These are phyloP conservation scores for Crenichthys baileyi DNA, from an alignment of 2,797 vertebrate species.

Conservation along the genomic window DNA sequence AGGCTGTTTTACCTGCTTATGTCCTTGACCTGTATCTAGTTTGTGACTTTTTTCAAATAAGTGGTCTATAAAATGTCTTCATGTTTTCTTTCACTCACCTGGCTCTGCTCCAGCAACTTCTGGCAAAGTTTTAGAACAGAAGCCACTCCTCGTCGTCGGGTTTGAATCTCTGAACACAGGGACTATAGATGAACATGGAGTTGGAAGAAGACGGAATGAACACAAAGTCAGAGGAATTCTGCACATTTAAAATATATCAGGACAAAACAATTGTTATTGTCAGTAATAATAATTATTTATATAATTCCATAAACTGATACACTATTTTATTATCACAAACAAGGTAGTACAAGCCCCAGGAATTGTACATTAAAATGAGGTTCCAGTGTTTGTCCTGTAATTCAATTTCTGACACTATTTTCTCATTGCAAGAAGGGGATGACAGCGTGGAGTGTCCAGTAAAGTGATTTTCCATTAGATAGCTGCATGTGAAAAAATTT, in stretches of 20 bases:
- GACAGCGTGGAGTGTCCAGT: background rate
- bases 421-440: no score
- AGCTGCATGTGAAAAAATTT: background rate
- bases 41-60: background rate
- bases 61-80: background rate
- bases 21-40: background rate
- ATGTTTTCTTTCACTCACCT: slow-evolving; percentile 53
- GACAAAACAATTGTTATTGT: background rate
- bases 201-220: background rate
- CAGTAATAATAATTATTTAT: no score
- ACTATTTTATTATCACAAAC: no score
- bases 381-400: no score
- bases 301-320: background rate
- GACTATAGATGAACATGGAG: slow-evolving; percentile 72
- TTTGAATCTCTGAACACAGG: slow-evolving; percentile 90
- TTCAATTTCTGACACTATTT: no score
- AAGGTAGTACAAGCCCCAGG: no score
- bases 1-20: background rate
- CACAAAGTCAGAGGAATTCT: background rate
- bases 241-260: background rate
- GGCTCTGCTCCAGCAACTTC: slow-evolving; percentile 90
- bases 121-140: slow-evolving; percentile 93
- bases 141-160: slow-evolving; percentile 87
- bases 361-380: no score
- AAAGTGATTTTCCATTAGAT: background rate